Evolutionary conservation across 2,797 vertebrate genomes (phyloP), one percentile per base, ranked within the genome.

Genomic region (Scolopax bukidnonensis): DNA sequence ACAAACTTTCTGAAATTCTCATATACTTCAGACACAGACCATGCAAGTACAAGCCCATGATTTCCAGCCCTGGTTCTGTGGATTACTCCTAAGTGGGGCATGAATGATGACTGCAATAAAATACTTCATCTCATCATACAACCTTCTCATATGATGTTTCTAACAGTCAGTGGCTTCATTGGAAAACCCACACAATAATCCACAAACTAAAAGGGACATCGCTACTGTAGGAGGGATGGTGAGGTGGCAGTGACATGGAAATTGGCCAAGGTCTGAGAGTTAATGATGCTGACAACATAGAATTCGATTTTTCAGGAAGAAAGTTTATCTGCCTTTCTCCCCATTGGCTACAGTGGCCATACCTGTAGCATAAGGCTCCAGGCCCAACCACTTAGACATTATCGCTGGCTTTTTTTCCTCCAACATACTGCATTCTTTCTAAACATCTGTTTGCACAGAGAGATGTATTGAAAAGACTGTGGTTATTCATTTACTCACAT

Each of bases 381-480:
- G 83, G 48, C 53, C 68, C 11, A 50, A 50, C 16, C 43, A 36
- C 57, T 90, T 59, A 82, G 40, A 93, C 23, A 12, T 90, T 94
- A 94, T 80, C 9, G 0, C 53, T 88, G 77, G 45, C 71, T 76
- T 59, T 74, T 91, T 73, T 36, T 7, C 70, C 74, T 92, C 68
- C 84, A 85, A 95, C 88, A 77, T 65, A 87, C 32, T 93, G 82
- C 84, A 76, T 83, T 95, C 92, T 87, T 92, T 95, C 92, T 85
- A 95, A 96, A 96, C 93, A 95, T 96, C 96, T 97, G 96, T 95
- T 97, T 90, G 93, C 75, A 69, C 57, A 89, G 65, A 80, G 53
- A 84, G 86, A 94, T 80, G 96, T 95, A 96, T 95, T 97, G 96
- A 97, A 96, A 96, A 92, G 92, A 75, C 84, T 95, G 94, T 68